Conservation (phyloP, 2,888 invertebrate species). For the Caenorhabditis sulstoni region DNA sequence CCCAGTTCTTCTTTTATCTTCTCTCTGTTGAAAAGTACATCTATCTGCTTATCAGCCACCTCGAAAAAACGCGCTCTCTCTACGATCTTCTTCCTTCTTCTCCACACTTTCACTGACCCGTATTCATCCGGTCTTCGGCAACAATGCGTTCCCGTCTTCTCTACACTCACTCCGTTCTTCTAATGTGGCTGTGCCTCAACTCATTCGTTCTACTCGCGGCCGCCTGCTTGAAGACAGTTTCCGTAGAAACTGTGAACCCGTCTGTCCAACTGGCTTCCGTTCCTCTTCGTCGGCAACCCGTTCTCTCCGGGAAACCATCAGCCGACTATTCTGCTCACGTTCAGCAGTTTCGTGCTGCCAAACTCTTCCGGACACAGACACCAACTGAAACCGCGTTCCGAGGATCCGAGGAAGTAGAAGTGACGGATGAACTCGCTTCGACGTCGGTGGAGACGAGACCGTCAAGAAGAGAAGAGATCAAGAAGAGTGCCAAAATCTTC, state of each 20-base stretch:
- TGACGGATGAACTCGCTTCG: background rate
- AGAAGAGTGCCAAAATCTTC: conserved; percentile 28
- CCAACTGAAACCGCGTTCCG: background rate
- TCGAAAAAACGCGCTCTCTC: conserved; percentile 23
- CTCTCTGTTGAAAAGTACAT: conserved; percentile 36
- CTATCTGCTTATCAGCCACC: conserved; percentile 35
- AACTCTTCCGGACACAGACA: conserved; percentile 8
- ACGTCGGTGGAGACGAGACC: conserved; percentile 7
- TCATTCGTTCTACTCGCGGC: conserved; percentile 35
- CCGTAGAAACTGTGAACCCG: conserved; percentile 22
- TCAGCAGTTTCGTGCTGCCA: conserved; percentile 46
- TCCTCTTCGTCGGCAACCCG: conserved; percentile 32
- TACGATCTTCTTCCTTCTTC: conserved; percentile 22
- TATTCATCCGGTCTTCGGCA: conserved; percentile 21
- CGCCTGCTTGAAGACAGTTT: conserved; percentile 38
- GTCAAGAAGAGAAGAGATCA: conserved; percentile 25
- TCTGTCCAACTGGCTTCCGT: conserved; percentile 1
- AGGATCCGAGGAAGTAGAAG: background rate
- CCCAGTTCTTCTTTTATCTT: conserved; percentile 11
- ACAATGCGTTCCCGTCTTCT: conserved; percentile 31
- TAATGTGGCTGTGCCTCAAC: conserved; percentile 43
- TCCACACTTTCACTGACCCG: conserved; percentile 53
- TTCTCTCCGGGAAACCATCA: background rate
- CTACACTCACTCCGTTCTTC: conserved; percentile 37
- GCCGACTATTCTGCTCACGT: conserved; percentile 44